Percentiles rank a stretch among this genome's conserved stretches.
These are phyloP conservation scores for Scaptomyza reducta DNA, from an alignment of 2,888 invertebrate genomes.

Conservation along the genomic window DNA sequence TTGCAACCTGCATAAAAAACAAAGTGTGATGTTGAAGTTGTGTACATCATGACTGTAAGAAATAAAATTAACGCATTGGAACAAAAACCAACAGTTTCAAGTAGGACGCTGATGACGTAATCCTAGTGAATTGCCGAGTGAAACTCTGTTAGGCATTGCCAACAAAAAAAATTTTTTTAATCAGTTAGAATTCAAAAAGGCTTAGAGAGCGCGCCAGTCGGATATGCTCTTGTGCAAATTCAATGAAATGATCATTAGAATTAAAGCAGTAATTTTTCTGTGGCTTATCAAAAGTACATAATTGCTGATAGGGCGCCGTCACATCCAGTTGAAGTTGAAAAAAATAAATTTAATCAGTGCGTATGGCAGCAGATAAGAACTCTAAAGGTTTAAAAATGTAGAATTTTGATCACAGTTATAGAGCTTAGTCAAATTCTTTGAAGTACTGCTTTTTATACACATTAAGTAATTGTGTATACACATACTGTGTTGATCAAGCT, in stretches of 20 bases:
- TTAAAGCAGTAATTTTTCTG: conserved; percentile 71
- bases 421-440: conserved; percentile 24
- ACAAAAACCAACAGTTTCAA: conserved; percentile 40
- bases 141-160: conserved; percentile 55
- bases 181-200: conserved; percentile 59
- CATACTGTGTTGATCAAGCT: conserved; percentile 30
- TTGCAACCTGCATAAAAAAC: conserved; percentile 2
- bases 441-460: conserved; percentile 5
- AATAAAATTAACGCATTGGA: conserved; percentile 9
- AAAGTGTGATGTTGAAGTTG: conserved; percentile 10
- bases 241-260: conserved; percentile 65
- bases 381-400: conserved; percentile 59
- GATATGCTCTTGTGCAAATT: conserved; percentile 58
- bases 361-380: conserved; percentile 54
- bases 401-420: conserved; percentile 19
- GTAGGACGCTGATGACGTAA: conserved; percentile 80
- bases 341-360: conserved; percentile 66
- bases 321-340: conserved; percentile 52
- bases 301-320: conserved; percentile 63
- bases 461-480: neutral
- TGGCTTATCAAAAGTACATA: conserved; percentile 67
- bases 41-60: conserved; percentile 3
- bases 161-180: conserved; percentile 41
- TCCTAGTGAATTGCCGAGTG: conserved; percentile 49
- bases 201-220: conserved; percentile 28